Base-by-base conservation (phyloP, 1,140 invertebrate species). In the Sarcophaga bullata region DNA sequence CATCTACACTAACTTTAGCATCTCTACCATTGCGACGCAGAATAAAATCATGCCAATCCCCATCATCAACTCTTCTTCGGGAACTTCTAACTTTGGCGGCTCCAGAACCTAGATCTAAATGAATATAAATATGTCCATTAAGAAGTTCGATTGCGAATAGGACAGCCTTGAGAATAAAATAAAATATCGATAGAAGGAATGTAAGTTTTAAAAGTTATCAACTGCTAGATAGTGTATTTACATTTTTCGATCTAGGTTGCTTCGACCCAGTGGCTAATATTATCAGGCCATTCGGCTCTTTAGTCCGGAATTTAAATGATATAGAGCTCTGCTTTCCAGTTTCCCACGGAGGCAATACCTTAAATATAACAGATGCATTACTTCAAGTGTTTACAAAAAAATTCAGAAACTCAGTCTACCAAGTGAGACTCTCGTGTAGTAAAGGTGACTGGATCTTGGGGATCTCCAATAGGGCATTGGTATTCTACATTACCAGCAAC, bases 71-170 rank as follows among this genome's bases (percentile, higher is more conserved):
- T 58, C 95, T 91, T 73, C 94, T 91, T 68, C 95, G 92, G 0
- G 96, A 97, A 0, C 95, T 95, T 85, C 96, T 93, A 13, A 98
- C 94, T 86, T 97, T 95, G 0, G 96, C 93, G 0, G 95, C 93
- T 0, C 97, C 98, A n/a, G 96, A 97, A 0, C 98, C 98, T 17
- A 99, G 91, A 89, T 98, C 96, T 81, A 98, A 91, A 84, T 98
- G 95, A 15, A 98, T 93, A 89, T 97, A 98, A 76, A 99, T 93
- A 87, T 98, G 95, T 0, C 98, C 97, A 84, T 97, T 96, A 58
- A 98, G 92, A 83, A 99, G 92, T 90, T 99, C 98, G 84, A 99
- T 94, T 10, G 97, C 97, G 88, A 99, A 97, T 73, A 98, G 93
- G 89, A 98, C 97, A 73, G 94, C 93, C 94, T 97, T 2, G 50